phyloP scores from a whole-genome alignment of 2,113 vertebrate genomes.

The Pholis gunnellus region DNA sequence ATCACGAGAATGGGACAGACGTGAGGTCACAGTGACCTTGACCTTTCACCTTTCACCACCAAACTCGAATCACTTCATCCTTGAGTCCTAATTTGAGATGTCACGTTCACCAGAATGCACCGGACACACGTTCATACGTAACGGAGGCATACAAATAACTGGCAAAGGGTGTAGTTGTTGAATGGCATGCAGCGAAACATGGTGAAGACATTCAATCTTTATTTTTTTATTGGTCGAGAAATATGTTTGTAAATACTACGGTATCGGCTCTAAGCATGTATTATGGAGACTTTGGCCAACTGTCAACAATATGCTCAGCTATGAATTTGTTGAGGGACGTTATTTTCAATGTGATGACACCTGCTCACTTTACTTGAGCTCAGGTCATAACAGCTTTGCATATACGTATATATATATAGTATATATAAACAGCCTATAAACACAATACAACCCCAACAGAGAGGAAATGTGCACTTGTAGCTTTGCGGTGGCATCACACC shows the following conservation, averaged over 20 bases:
- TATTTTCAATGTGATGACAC: not conserved
- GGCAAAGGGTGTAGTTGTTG: not conserved
- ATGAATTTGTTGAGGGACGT: not conserved
- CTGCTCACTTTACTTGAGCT: not conserved
- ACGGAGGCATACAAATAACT: not conserved
- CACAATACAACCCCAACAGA: constrained; percentile 5
- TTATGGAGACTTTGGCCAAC: not conserved
- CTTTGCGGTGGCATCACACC: constrained; percentile 21
- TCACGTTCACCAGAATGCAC: not conserved
- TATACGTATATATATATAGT: not conserved
- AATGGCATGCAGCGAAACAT: not conserved
- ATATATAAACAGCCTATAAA: not conserved
- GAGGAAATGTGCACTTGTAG: constrained; percentile 36
- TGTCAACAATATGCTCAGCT: not conserved
- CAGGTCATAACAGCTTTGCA: constrained; percentile 6
- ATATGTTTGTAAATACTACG: not conserved
- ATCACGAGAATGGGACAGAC: too few species aligned
- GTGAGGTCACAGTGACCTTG: too few species aligned
- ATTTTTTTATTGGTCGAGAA: not conserved
- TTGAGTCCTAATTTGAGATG: not conserved
- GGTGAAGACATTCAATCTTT: not conserved
- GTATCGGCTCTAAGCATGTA: not conserved
- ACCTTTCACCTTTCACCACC: too few species aligned
- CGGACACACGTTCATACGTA: not conserved
- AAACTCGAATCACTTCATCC: too few species aligned